These are phyloP conservation scores for Psittacula echo DNA, from an alignment of 2,797 vertebrate genomes.

Conservation along the genomic window DNA sequence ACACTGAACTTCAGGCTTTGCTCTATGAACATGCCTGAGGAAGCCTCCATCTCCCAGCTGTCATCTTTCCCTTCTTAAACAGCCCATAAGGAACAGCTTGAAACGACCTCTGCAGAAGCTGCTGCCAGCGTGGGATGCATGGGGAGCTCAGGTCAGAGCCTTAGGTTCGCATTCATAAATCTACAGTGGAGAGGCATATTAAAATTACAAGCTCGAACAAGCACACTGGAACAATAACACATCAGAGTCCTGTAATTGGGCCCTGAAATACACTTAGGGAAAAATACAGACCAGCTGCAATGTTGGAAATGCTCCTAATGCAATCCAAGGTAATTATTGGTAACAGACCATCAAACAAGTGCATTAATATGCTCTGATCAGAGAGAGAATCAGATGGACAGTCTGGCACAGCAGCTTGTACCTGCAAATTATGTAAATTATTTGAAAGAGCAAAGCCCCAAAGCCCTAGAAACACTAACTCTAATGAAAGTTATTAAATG, in stretches of 20 bases:
- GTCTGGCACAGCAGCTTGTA: slow-evolving; percentile 63
- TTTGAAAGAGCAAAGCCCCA: slow-evolving; percentile 58
- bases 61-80: not conserved
- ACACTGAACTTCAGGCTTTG: not conserved
- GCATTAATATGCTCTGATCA: slow-evolving; percentile 66
- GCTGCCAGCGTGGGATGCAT: rapidly evolving
- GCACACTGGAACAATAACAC: slow-evolving; percentile 59
- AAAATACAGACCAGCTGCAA: slow-evolving; percentile 62
- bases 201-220: slow-evolving; percentile 65
- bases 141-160: not conserved
- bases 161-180: not conserved
- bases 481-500: slow-evolving; percentile 73
- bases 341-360: slow-evolving; percentile 68
- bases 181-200: slow-evolving; percentile 39
- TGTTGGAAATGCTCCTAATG: slow-evolving; percentile 71
- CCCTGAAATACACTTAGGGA: slow-evolving; percentile 54
- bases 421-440: slow-evolving; percentile 68
- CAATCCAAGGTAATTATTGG: slow-evolving; percentile 71
- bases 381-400: slow-evolving; percentile 63
- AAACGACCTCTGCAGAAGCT: not conserved
- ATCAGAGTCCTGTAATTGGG: slow-evolving; percentile 66
- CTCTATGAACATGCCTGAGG: not conserved
- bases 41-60: not conserved
- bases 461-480: slow-evolving; percentile 65
- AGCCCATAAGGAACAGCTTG: not conserved